Percentiles rank a stretch among this genome's conserved stretches.
Evolutionary conservation across 1,140 invertebrate genomes (phyloP).

Genomic region (Drosophila punjabiensis): DNA sequence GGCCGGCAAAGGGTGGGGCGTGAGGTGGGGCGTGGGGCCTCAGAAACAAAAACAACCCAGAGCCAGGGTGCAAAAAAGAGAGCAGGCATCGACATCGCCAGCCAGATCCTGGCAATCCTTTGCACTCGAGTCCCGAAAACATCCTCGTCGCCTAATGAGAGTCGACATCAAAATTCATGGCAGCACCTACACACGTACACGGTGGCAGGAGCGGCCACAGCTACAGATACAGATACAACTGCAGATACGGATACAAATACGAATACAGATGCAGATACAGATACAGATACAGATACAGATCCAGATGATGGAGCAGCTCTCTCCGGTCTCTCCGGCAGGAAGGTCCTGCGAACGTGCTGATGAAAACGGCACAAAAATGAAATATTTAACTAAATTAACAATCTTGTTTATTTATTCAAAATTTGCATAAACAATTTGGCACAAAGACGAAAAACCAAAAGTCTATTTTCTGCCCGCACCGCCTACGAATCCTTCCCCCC

Average conservation of each 20-base stretch:
- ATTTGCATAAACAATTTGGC: constrained; percentile 83
- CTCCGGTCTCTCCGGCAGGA: constrained; percentile 10
- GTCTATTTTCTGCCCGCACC: constrained; percentile 58
- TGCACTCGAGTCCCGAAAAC: constrained; percentile 46
- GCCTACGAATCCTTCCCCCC: not conserved
- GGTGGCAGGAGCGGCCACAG: constrained; percentile 7
- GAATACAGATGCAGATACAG: constrained; percentile 14
- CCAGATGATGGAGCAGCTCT: constrained; percentile 38
- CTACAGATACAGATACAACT: constrained; percentile 27
- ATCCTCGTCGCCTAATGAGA: constrained; percentile 73
- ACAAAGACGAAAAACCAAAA: constrained; percentile 84
- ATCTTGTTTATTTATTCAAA: constrained; percentile 84
- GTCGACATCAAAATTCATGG: constrained; percentile 80
- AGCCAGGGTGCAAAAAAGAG: constrained; percentile 32
- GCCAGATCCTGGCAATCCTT: constrained; percentile 63
- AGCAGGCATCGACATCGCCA: constrained; percentile 46
- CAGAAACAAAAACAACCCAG: constrained; percentile 41
- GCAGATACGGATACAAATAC: constrained; percentile 21
- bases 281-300: constrained; percentile 28
- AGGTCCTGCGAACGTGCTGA: constrained; percentile 67
- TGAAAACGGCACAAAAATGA: constrained; percentile 84
- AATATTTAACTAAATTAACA: constrained; percentile 85
- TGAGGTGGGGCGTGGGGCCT: not conserved
- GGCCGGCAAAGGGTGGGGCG: not conserved
- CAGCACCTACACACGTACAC: constrained; percentile 76